Conservation (phyloP, 2,888 invertebrate genomes). For the Epirrhoe tristata region DNA sequence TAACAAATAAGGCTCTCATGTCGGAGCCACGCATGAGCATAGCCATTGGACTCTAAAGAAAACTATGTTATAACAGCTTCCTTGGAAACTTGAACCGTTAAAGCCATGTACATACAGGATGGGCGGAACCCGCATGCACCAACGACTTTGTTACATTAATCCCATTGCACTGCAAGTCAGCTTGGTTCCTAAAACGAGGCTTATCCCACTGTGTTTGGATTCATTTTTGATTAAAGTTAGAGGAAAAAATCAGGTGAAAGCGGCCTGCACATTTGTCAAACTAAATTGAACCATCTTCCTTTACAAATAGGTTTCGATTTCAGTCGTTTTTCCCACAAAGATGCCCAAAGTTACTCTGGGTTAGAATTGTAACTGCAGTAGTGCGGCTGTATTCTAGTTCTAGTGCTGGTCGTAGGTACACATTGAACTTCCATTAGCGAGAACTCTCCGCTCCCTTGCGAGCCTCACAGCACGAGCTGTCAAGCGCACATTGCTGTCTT, state of each 20-base stretch:
- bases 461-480: constrained; percentile 16
- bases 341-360: neutral
- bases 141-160: constrained; percentile 3
- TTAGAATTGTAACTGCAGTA: neutral
- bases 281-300: neutral
- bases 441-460: constrained; percentile 7
- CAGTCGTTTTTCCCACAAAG: neutral
- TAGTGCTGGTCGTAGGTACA: constrained; percentile 3
- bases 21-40: neutral
- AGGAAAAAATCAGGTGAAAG: neutral
- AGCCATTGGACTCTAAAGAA: constrained; percentile 9
- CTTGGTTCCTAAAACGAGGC: neutral
- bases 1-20: neutral
- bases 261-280: neutral
- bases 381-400: neutral
- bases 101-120: constrained; percentile 21
- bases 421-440: constrained; percentile 30
- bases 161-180: neutral
- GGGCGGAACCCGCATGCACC: constrained; percentile 13
- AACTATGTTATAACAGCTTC: constrained; percentile 17
- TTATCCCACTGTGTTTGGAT: neutral
- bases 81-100: constrained; percentile 12
- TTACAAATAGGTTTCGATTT: neutral
- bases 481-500: constrained; percentile 24
- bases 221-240: neutral